Evolutionary conservation across 2,888 invertebrate species (phyloP), one percentile per base, ranked within the genome.

Genomic region (Lasius platythorax): DNA sequence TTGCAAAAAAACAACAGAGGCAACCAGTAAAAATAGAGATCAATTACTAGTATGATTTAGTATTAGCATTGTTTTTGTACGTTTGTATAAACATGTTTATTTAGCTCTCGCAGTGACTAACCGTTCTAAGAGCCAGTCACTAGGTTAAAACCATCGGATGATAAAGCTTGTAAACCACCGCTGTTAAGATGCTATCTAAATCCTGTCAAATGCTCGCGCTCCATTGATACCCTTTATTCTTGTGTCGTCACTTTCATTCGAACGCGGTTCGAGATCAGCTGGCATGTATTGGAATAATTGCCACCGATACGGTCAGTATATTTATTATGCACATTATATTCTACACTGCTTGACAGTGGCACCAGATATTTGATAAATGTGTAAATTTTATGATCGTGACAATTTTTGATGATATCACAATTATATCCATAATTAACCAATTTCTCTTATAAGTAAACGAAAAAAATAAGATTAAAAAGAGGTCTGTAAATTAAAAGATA

Each of bases 171-270:
- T 90, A 89, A 91, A 91, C 87, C 87, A 85, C 87, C 74, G 89
- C 87, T 79, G 91, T 88, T 91, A 85, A 87, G 93, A 94, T 94
- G 91, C 43, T 86, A 94, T 94, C 94, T 94, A 93, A 94, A 93
- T 93, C 93, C 93, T 91, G 93, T 93, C 92, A 92, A 93, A 93
- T 92, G 90, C 89, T 89, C 87, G 87, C 89, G 87, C 89, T 91
- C 89, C 90, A 93, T 93, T 90, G 93, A 91, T 92, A 93, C 92
- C 92, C 87, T 92, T 93, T 94, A 92, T 93, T 92, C 93, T 83
- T 88, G 87, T 91, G 93, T 94, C 94, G 92, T 93, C 94, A 91
- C 93, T 93, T 90, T 90, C 86, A 92, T 89, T 90, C 83, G 84
- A 66, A 78, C 82, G 67, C 75, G 82, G 72, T 85, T 84, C 68